A percentile compares a stretch with the other conserved stretches of the same genome.
Conservation (phyloP, 2,888 invertebrate species). For the Cerceris rybyensis region DNA sequence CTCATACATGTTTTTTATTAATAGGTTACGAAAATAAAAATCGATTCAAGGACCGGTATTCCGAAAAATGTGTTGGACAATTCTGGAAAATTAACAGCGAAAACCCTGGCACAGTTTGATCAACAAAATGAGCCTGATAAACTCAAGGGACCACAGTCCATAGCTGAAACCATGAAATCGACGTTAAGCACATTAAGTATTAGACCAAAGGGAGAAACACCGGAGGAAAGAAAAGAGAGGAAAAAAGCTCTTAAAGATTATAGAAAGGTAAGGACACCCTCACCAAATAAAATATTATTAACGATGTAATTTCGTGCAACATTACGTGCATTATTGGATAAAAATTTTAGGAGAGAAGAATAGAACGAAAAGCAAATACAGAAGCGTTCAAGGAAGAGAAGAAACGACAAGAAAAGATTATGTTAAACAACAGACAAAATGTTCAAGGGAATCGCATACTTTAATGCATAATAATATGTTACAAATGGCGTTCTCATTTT, state of each 20-base stretch:
- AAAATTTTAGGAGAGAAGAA: slow-evolving; percentile 85
- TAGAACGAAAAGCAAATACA: slow-evolving; percentile 91
- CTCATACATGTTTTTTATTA: slow-evolving; percentile 50
- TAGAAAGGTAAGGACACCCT: slow-evolving; percentile 81
- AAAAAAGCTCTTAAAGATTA: slow-evolving; percentile 91
- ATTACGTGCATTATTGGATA: slow-evolving; percentile 25
- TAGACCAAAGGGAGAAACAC: slow-evolving; percentile 89
- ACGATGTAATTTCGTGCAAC: background rate
- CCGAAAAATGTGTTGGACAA: slow-evolving; percentile 86
- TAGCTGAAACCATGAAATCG: slow-evolving; percentile 86
- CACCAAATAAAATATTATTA: background rate
- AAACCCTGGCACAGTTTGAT: slow-evolving; percentile 87
- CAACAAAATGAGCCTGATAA: slow-evolving; percentile 78
- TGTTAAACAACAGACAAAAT: slow-evolving; percentile 89
- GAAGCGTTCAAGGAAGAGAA: slow-evolving; percentile 93
- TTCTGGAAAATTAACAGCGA: slow-evolving; percentile 86
- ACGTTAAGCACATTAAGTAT: slow-evolving; percentile 87
- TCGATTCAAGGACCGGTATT: slow-evolving; percentile 89
- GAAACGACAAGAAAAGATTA: slow-evolving; percentile 90
- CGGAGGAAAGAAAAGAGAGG: slow-evolving; percentile 89
- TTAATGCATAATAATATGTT: slow-evolving; percentile 70
- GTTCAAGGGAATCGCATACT: slow-evolving; percentile 88
- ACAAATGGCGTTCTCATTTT: background rate
- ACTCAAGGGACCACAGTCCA: slow-evolving; percentile 83
- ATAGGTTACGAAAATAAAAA: slow-evolving; percentile 86